Conservation (phyloP, 1,140 invertebrate genomes). For the Cheumatopsyche charites region DNA sequence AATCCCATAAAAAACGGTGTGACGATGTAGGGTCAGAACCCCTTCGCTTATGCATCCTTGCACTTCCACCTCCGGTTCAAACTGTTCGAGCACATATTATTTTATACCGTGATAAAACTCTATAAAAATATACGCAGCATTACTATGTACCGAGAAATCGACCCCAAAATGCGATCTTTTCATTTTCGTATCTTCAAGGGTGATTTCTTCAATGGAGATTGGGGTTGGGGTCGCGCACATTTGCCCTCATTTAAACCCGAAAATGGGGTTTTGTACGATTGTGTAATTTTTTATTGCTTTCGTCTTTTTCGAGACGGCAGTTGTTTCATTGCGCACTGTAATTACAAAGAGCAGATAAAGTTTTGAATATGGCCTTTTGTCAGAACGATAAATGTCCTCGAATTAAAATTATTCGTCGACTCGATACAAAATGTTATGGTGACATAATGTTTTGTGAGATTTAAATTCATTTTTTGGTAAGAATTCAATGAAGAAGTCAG, state of each 20-base stretch:
- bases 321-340: too few species aligned
- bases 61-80: conserved; percentile 36
- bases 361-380: too few species aligned
- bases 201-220: conserved; percentile 27
- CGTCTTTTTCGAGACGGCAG: too few species aligned
- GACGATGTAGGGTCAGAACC: conserved; percentile 26
- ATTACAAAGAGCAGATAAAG: too few species aligned
- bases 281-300: conserved; percentile 13
- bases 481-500: too few species aligned
- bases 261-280: conserved; percentile 24
- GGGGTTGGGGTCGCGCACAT: conserved; percentile 32
- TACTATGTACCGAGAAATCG: conserved; percentile 24
- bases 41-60: conserved; percentile 29
- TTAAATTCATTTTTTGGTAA: too few species aligned
- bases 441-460: too few species aligned
- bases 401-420: too few species aligned
- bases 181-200: conserved; percentile 19
- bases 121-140: conserved; percentile 10
- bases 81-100: not conserved
- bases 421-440: too few species aligned
- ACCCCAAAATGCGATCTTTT: conserved; percentile 25
- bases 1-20: conserved; percentile 13
- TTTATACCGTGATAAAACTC: too few species aligned
- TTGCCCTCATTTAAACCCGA: conserved; percentile 36
- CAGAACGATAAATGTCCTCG: too few species aligned